Base-by-base conservation (phyloP, 2,888 invertebrate genomes). In the Pecten maximus region DNA sequence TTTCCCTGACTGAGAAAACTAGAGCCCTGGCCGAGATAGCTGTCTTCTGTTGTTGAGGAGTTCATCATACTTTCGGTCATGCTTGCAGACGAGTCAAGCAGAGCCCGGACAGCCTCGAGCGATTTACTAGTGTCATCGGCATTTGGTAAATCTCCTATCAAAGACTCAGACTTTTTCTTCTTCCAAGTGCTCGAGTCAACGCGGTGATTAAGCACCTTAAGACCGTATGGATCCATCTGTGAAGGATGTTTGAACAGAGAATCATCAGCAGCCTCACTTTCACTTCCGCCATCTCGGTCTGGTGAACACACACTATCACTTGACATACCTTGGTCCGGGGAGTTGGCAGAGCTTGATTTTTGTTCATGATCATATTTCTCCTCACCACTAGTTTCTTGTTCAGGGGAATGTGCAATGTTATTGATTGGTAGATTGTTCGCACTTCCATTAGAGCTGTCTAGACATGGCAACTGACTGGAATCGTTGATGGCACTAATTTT, bases 71-170 rank as follows among this genome's bases (percentile, higher is more conserved):
- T 40, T 50, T 88, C 88, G 39, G 89, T 88, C 89, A 88, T 91
- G 0, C 74, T 88, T 23, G 90, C 88, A 23, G 91, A 91, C 39
- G 91, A 89, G 28, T 91, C 90, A n/a, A 91, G 74, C 12, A 91
- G 28, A 0, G 90, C 90, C 87, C 89, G 89, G 2, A 91, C 91
- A 48, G 91, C 90, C 44, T 90, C 89, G 15, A 94, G 87, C 6
- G 95, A 94, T n/a, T 94, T 90, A 89, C 94, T 94, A 0, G 95
- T 95, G 89, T 96, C 95, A 88, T 96, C 96, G 2, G 96, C 96
- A 92, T 96, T 95, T n/a, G 96, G 96, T 15, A 96, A 91, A 40
- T 91, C 86, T 2, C 93, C 91, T 87, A 92, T 94, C 50, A 94
- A 93, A 86, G 94, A 93, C 23, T 94, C 93, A 3, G 94, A 93